Evolutionary conservation across 2,113 vertebrate genomes (phyloP).

Genomic region (Lichenostomus cassidix): DNA sequence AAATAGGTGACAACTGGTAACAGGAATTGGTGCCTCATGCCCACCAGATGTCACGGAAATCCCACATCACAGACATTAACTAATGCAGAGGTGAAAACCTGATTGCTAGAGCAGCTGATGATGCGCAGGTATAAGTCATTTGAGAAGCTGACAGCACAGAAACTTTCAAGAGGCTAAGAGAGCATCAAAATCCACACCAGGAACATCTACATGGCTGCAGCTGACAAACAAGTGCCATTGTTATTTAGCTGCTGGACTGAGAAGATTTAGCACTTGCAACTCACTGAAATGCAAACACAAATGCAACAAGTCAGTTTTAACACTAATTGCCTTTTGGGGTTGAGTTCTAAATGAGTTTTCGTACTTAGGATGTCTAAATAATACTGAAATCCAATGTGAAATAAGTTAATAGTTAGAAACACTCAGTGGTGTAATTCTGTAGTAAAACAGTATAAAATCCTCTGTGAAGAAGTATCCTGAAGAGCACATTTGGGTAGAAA

Average conservation of each 20-base stretch:
- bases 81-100: neutral
- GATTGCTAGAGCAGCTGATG: neutral
- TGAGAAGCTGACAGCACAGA: neutral
- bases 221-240: neutral
- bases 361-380: neutral
- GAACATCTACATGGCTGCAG: neutral
- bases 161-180: neutral
- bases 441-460: neutral
- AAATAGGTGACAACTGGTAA: accelerated
- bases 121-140: neutral
- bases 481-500: neutral
- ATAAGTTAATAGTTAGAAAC: neutral
- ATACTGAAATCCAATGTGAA: neutral
- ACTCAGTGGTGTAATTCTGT: accelerated
- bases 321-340: neutral
- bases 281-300: neutral
- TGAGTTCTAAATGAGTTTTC: neutral
- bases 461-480: neutral
- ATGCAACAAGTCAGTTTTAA: neutral
- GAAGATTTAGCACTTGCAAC: neutral
- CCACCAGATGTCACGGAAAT: neutral
- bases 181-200: neutral
- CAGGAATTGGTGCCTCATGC: too few relatives aligned
- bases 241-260: neutral
- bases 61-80: neutral